phyloP scores from a whole-genome alignment of 2,888 invertebrate species.

The Hedya salicella region DNA sequence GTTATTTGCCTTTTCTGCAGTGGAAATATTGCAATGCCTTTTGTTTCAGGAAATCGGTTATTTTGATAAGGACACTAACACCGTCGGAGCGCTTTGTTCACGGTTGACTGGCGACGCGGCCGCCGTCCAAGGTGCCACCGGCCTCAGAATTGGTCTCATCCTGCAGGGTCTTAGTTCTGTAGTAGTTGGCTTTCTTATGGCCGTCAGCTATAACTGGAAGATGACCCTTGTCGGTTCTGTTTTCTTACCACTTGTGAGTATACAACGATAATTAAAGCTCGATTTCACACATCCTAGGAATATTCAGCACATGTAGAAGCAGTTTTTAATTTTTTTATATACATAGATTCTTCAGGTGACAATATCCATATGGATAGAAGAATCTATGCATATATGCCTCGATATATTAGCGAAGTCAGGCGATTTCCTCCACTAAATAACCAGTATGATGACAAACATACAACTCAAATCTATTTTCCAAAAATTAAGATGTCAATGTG shows the following conservation, averaged over 20 bases:
- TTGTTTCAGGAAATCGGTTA: slow-evolving; percentile 84
- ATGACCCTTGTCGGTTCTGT: slow-evolving; percentile 85
- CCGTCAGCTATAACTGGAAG: slow-evolving; percentile 86
- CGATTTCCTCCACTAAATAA: too few species aligned
- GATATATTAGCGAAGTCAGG: too few species aligned
- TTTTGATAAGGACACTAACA: slow-evolving; percentile 86
- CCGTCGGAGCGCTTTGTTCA: slow-evolving; percentile 87
- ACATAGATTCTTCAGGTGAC: too few species aligned
- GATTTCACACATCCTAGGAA: too few species aligned
- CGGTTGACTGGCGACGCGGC: slow-evolving; percentile 87
- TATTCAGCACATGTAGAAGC: too few species aligned
- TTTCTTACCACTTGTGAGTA: slow-evolving; percentile 85
- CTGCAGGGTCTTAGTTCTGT: slow-evolving; percentile 86
- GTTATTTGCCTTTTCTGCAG: too few species aligned
- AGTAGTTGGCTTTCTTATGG: slow-evolving; percentile 84
- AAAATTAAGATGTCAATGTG: too few species aligned
- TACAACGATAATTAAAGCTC: neutral
- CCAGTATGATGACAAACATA: too few species aligned
- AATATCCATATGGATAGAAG: too few species aligned
- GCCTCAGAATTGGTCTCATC: slow-evolving; percentile 85
- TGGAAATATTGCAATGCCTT: neutral
- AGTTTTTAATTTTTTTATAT: too few species aligned
- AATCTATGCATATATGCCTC: too few species aligned
- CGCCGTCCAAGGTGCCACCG: slow-evolving; percentile 87
- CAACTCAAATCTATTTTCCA: too few species aligned